phyloP scores from a whole-genome alignment of 2,888 invertebrate species.

The Drosophila kanekoi region DNA sequence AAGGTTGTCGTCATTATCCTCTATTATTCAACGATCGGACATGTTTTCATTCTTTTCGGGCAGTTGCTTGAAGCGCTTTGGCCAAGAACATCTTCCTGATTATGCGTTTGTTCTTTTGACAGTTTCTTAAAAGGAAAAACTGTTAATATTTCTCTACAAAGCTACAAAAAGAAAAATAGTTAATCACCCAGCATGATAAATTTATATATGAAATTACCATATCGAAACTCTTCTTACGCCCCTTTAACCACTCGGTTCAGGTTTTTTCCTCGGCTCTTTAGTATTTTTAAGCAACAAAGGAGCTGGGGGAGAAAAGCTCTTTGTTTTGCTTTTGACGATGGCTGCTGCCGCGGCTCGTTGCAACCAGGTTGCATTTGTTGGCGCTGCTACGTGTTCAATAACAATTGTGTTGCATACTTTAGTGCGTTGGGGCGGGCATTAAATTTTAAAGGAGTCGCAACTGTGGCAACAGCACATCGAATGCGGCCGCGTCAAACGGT shows the following conservation, averaged over 20 bases:
- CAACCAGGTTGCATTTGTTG: slow-evolving; percentile 37
- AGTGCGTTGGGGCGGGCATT: slow-evolving; percentile 58
- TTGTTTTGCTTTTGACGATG: slow-evolving; percentile 76
- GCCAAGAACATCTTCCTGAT: too few relatives aligned
- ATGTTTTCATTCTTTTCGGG: too few relatives aligned
- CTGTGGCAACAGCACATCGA: slow-evolving; percentile 12
- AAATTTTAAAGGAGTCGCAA: slow-evolving; percentile 60
- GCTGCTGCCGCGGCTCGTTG: slow-evolving; percentile 38
- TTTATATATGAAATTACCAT: neutral
- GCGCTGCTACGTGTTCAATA: slow-evolving; percentile 69
- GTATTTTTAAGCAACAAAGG: slow-evolving; percentile 45
- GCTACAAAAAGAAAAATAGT: too few relatives aligned
- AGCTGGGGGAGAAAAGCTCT: slow-evolving; percentile 51
- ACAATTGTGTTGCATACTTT: slow-evolving; percentile 75
- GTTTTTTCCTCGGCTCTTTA: slow-evolving; percentile 42
- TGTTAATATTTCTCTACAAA: too few relatives aligned
- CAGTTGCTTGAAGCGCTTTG: too few relatives aligned
- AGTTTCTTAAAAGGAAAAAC: too few relatives aligned
- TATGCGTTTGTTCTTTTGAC: too few relatives aligned
- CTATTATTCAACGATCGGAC: too few relatives aligned
- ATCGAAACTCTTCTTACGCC: slow-evolving; percentile 2
- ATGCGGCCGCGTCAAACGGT: slow-evolving; percentile 65
- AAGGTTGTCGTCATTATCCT: too few relatives aligned
- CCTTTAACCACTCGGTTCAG: slow-evolving; percentile 17
- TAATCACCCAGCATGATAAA: too few relatives aligned